Base-by-base conservation (phyloP, 1,140 invertebrate genomes). In the Ceratina calcarata region DNA sequence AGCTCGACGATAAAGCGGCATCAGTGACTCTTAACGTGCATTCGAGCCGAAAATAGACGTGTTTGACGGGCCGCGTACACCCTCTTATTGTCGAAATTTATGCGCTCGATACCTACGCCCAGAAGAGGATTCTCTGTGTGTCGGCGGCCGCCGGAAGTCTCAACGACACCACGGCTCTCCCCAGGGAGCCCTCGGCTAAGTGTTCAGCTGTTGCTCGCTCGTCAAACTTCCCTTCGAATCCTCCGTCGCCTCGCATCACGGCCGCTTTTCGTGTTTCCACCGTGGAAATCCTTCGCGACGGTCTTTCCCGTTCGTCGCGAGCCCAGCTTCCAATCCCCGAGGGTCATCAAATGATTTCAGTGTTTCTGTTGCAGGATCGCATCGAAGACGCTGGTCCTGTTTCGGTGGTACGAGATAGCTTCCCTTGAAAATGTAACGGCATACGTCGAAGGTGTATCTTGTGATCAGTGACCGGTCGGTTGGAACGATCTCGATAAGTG, bases 121-220 rank as follows among this genome's bases (percentile, higher is more conserved):
- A 45, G n/a, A 72, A 76, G 37, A 61, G 60, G 57, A 57, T 83
- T 49, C 58, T 80, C 62, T 45, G 2, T 45, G 3, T 66, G 81
- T 61, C 76, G 73, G 16, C 13, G 45, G 78, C 71, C 84, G 81
- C 83, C 90, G 90, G 90, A 91, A 90, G 89, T 90, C 73, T 71
- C 82, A 82, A 89, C 84, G 89, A 81, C 76, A 89, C 90, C 85
- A 89, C 84, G 89, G 80, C 71, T 89, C 90, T 84, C 88, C 67
- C 13, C 13, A 32, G 51, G 53, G 45, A 58, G 45, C 69, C 68
- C 72, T 72, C 49, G 32, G 53, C 83, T 88, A 88, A 89, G 88
- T 90, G 90, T 77, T 91, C 91, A 92, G 91, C 91, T 92, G 91
- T 91, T 89, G 81, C 81, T 22, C 72, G 57, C 84, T 67, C 68